Base-by-base conservation (phyloP, 2,888 invertebrate genomes). In the Operophtera brumata region DNA sequence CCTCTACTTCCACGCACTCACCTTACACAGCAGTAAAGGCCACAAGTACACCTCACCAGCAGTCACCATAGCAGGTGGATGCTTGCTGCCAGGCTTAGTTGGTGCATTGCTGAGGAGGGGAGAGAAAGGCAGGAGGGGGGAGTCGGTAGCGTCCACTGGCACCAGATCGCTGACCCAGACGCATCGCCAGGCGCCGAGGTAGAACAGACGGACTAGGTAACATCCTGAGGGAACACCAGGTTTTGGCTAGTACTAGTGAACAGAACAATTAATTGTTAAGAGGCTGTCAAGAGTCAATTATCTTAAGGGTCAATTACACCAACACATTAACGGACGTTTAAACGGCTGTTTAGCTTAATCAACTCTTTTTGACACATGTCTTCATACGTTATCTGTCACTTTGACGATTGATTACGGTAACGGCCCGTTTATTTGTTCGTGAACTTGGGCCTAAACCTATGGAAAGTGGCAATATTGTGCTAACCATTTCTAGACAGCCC, bases 151-250 rank as follows among this genome's bases (percentile, higher is more conserved):
- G 14, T 89, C 88, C 1, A 89, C 78, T 0, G 90, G 90, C 0
- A 90, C 84, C 56, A 78, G 82, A 28, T 90, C 90, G 51, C 73
- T 84, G 12, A 90, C 89, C 89, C 88, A 90, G 1, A 90, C 75
- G 55, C 88, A 88, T 0, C 90, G 78, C 90, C 89, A 90, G 0
- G 81, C 75, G 0, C 90, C 90, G 1, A 90, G 68, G 68, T 81
- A 79, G 71, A 73, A 90, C 0, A 90, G 70, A 0, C 89, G 82
- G 12, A 90, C 86, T 7, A 90, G 74, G 58, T 89, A 90, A 58
- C 90, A 89, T 1, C 90, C 89, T 89, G 67, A 6, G 8, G 25
- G 25, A 7, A 20, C 4, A 4, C 20, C 20, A 3, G 20, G 20
- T 20, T 20, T 2, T 20, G 2, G 4, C 20, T 20, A 20, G 4